Evolutionary conservation across 2,888 invertebrate genomes (phyloP).

Genomic region (Ornithoptera alexandrae): DNA sequence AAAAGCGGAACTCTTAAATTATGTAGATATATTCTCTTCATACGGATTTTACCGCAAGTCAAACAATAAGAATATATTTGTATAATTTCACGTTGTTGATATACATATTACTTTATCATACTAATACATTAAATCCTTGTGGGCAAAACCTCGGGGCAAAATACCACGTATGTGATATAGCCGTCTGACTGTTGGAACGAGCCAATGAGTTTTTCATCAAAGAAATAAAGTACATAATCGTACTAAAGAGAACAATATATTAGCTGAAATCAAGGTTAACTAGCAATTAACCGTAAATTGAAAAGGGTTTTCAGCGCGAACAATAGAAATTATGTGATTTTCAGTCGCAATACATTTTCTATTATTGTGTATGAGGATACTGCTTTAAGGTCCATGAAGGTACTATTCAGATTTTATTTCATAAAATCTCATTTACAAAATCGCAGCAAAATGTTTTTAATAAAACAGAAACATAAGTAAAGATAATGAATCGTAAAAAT

Average conservation of each 20-base stretch:
- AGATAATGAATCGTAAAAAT: not conserved
- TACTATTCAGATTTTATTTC: not conserved
- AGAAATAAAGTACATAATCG: not conserved
- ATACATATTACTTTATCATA: no score
- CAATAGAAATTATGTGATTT: not conserved
- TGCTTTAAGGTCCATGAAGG: not conserved
- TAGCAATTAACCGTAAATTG: not conserved
- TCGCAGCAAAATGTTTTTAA: not conserved
- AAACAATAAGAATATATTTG: not conserved
- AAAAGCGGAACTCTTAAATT: no score
- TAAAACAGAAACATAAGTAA: not conserved
- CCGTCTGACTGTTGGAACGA: not conserved
- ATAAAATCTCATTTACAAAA: not conserved
- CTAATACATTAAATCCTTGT: no score
- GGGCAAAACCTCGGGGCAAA: no score
- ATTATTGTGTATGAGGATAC: no score
- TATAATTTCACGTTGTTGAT: not conserved
- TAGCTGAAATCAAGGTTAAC: not conserved
- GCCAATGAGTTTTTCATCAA: not conserved
- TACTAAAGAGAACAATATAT: not conserved
- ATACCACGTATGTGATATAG: no score
- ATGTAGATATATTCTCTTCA: no score
- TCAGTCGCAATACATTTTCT: no score
- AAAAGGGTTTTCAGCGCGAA: not conserved
- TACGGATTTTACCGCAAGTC: not conserved